Base-by-base conservation (phyloP, 1,140 invertebrate genomes). In the Helicorthomorpha holstii region DNA sequence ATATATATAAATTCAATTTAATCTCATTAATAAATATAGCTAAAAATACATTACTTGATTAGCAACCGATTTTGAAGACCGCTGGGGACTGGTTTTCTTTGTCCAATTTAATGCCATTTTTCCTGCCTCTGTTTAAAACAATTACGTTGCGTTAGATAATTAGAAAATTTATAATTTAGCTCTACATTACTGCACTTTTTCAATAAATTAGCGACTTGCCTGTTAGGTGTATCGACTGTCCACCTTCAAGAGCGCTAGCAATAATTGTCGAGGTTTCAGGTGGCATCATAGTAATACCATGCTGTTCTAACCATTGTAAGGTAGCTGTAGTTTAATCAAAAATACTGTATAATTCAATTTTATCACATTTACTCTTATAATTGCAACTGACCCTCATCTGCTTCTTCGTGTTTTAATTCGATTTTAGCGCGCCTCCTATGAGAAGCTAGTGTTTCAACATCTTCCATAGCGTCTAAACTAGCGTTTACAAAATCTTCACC, bases 281-380 rank as follows among this genome's bases (percentile, higher is more conserved):
- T 34, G 81, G 79, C 56, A 86, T 75, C 75, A 85, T 81, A 24
- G 78, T 81, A 45, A 87, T 85, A 34, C 83, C 83, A 64, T 88
- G 82, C 54, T 77, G 74, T 69, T 85, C 81, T 24, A 87, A 66
- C 64, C 83, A 72, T 61, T 78, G 74, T 56, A 83, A 64, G 14
- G 77, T 58, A 45, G 69, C 69, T 22, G 63, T 54, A 24, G 62
- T 61, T 34, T n/a, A n/a, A n/a, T n/a, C n/a, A n/a, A n/a, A n/a
- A n/a, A n/a, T n/a, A n/a, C n/a, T n/a, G n/a, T n/a, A n/a, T n/a
- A n/a, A n/a, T n/a, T n/a, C n/a, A n/a, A n/a, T n/a, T n/a, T n/a
- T n/a, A n/a, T n/a, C n/a, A n/a, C n/a, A n/a, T n/a, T n/a, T n/a
- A n/a, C n/a, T n/a, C n/a, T n/a, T n/a, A n/a, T n/a, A n/a, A n/a